These are phyloP conservation scores for Unio delphinus DNA, from an alignment of 2,888 invertebrate genomes.

Conservation along the genomic window DNA sequence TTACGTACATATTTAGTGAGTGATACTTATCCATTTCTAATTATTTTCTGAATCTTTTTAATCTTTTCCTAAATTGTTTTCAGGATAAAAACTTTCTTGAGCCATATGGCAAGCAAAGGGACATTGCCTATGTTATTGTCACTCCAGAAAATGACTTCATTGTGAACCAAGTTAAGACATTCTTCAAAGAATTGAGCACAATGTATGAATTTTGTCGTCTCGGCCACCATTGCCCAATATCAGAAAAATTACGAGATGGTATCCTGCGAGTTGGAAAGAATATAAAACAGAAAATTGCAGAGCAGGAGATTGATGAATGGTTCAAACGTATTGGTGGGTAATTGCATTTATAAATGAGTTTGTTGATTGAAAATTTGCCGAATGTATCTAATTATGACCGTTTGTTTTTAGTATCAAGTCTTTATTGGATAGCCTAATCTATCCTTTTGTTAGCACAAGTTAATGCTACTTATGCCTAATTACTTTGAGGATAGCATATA, in stretches of 20 bases:
- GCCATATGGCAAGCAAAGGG: slow-evolving; percentile 94
- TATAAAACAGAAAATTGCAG: slow-evolving; percentile 77
- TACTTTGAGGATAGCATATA: too few relatives aligned
- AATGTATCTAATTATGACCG: too few relatives aligned
- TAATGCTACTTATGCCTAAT: too few relatives aligned
- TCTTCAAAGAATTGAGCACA: slow-evolving; percentile 93
- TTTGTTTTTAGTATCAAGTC: not conserved
- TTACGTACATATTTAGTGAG: too few relatives aligned
- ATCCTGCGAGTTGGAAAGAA: slow-evolving; percentile 85
- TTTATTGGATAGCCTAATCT: too few relatives aligned
- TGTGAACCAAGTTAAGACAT: slow-evolving; percentile 83
- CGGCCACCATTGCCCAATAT: slow-evolving; percentile 93
- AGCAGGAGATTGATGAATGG: slow-evolving; percentile 88
- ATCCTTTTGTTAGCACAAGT: too few relatives aligned
- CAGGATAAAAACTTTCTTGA: slow-evolving; percentile 93
- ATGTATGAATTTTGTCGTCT: slow-evolving; percentile 95
- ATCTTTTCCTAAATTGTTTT: slow-evolving; percentile 17
- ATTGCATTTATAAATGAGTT: too few relatives aligned
- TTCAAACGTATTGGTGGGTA: slow-evolving; percentile 80
- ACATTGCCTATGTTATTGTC: slow-evolving; percentile 94
- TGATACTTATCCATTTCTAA: too few relatives aligned
- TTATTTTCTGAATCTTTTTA: not conserved
- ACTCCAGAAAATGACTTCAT: slow-evolving; percentile 92
- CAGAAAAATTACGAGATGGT: slow-evolving; percentile 87
- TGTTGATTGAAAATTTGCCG: too few relatives aligned